These are phyloP conservation scores for Hirtodrosophila histrioides DNA, from an alignment of 2,888 invertebrate species.

Conservation along the genomic window DNA sequence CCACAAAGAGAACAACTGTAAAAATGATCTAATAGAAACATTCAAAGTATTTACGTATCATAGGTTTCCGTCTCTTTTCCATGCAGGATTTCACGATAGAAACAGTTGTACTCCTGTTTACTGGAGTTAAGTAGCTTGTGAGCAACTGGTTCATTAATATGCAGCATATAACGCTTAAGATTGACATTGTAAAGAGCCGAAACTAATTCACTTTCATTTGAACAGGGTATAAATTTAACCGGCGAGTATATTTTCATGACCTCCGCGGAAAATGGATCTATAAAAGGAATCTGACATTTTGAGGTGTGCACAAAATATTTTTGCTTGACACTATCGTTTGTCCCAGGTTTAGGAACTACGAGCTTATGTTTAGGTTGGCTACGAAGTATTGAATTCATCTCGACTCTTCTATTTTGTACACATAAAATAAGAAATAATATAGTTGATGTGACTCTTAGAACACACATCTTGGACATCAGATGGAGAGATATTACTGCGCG, in stretches of 20 bases:
- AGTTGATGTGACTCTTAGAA: no score
- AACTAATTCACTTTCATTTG: slow-evolving; percentile 54
- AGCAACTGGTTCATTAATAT: slow-evolving; percentile 48
- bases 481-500: no score
- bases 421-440: not conserved
- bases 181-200: slow-evolving; percentile 36
- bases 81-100: slow-evolving; percentile 69
- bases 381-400: not conserved
- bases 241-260: slow-evolving; percentile 72
- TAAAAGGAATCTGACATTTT: slow-evolving; percentile 87
- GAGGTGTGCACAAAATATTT: slow-evolving; percentile 84
- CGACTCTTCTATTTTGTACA: not conserved
- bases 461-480: no score
- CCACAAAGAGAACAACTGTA: not conserved
- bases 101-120: slow-evolving; percentile 62
- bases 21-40: no score
- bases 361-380: not conserved
- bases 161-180: slow-evolving; percentile 46
- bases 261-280: slow-evolving; percentile 86
- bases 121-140: slow-evolving; percentile 41
- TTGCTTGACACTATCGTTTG: not conserved
- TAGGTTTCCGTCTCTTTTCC: slow-evolving; percentile 41
- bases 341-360: not conserved
- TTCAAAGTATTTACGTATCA: slow-evolving; percentile 14
- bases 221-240: slow-evolving; percentile 39